Evolutionary conservation across 2,797 vertebrate species (phyloP).

Genomic region (Nyctalus aviator): DNA sequence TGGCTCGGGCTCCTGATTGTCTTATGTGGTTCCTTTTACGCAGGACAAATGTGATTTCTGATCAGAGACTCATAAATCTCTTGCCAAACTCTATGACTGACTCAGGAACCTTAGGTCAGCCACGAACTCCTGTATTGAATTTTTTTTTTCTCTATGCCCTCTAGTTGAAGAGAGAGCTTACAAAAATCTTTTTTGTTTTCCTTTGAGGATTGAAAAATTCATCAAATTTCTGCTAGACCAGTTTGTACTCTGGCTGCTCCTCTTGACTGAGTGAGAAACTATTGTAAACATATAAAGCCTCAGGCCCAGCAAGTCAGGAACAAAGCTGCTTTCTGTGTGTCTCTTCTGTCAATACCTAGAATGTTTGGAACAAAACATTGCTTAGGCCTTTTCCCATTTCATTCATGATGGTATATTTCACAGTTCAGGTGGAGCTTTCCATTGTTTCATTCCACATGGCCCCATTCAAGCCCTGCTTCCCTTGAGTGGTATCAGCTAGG

Average conservation of each 20-base stretch:
- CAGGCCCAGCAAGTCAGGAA: constrained; percentile 70
- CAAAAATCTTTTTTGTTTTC: constrained; percentile 64
- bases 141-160: constrained; percentile 57
- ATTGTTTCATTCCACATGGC: not conserved
- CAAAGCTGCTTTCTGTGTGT: constrained; percentile 67
- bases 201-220: constrained; percentile 78
- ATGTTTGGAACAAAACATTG: constrained; percentile 40
- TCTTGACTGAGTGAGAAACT: constrained; percentile 76
- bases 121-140: constrained; percentile 58
- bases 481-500: not conserved
- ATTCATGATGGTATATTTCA: constrained; percentile 33
- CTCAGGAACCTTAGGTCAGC: constrained; percentile 59
- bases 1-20: not conserved
- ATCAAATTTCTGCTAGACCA: constrained; percentile 80
- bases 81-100: constrained; percentile 60
- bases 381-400: constrained; percentile 7
- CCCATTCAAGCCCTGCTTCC: constrained; percentile 1
- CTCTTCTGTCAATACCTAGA: constrained; percentile 62
- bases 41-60: constrained; percentile 61
- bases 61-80: constrained; percentile 68
- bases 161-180: constrained; percentile 71
- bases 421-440: not conserved
- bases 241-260: constrained; percentile 75
- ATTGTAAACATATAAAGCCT: constrained; percentile 81
- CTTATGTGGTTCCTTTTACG: constrained; percentile 39